Evolutionary conservation across 2,888 invertebrate genomes (phyloP).

Genomic region (Gisinianus flammeolus): DNA sequence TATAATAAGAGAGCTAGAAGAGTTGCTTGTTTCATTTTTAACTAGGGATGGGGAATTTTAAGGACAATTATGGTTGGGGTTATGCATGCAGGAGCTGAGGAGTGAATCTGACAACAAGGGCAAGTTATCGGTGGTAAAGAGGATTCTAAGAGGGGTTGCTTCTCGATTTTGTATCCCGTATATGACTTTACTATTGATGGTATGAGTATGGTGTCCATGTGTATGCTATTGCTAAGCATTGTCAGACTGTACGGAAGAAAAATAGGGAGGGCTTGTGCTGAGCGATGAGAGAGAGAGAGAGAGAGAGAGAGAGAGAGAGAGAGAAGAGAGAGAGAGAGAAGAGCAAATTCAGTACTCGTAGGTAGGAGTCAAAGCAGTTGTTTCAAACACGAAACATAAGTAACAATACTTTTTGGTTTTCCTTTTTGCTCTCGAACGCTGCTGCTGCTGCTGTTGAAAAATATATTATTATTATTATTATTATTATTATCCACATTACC

Average conservation of each 20-base stretch:
- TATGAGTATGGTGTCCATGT: background rate
- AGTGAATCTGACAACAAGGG: conserved; percentile 24
- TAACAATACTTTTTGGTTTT: conserved; percentile 27
- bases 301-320: background rate
- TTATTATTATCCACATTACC: too few species aligned
- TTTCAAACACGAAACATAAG: conserved; percentile 11
- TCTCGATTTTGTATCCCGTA: background rate
- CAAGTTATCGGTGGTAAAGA: too few species aligned
- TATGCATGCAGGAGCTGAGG: conserved; percentile 13
- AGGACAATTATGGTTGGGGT: conserved; percentile 14
- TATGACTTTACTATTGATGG: background rate
- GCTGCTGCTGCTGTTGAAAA: conserved; percentile 33
- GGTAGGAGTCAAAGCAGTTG: conserved; percentile 4
- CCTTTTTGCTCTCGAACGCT: background rate
- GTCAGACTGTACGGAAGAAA: background rate
- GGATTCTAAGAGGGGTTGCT: conserved; percentile 27
- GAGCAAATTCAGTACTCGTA: conserved; percentile 14
- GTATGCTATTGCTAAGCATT: background rate
- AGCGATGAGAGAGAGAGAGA: conserved; percentile 23
- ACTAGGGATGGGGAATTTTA: conserved; percentile 25
- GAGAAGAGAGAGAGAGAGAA: conserved; percentile 34
- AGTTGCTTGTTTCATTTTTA: conserved; percentile 21
- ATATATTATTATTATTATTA: too few species aligned
- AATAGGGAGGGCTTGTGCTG: conserved; percentile 27
- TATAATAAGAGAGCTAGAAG: background rate